These are phyloP conservation scores for Trissolcus brochymenae DNA, from an alignment of 2,888 invertebrate genomes.

Conservation along the genomic window DNA sequence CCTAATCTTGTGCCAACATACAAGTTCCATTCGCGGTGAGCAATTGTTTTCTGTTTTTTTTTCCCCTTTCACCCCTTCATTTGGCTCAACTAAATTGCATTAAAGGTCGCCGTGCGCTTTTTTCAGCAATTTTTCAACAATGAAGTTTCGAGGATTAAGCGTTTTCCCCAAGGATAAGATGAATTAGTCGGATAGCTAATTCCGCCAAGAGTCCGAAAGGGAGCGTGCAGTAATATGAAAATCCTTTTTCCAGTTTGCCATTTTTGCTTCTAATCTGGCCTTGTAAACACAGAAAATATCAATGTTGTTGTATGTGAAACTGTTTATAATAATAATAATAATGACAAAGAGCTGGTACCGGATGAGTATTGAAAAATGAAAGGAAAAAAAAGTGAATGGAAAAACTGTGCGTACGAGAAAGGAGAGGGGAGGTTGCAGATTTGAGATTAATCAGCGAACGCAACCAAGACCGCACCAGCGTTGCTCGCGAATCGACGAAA, in stretches of 20 bases:
- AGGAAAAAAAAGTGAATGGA: slow-evolving; percentile 5
- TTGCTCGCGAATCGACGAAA: slow-evolving; percentile 53
- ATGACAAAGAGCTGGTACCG: no score
- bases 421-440: slow-evolving; percentile 7
- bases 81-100: neutral
- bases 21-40: no score
- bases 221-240: slow-evolving; percentile 21
- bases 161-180: slow-evolving; percentile 41
- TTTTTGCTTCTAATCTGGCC: slow-evolving; percentile 8
- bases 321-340: no score
- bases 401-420: slow-evolving; percentile 9
- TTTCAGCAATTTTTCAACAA: slow-evolving; percentile 40
- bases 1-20: no score
- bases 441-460: slow-evolving; percentile 44
- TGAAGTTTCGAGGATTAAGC: slow-evolving; percentile 42
- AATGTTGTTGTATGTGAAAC: neutral
- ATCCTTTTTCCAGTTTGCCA: slow-evolving; percentile 15
- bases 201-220: slow-evolving; percentile 22
- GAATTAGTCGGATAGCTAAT: slow-evolving; percentile 42
- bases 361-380: neutral
- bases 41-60: slow-evolving; percentile 28
- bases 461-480: slow-evolving; percentile 38
- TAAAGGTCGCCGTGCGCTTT: slow-evolving; percentile 6
- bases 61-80: no score
- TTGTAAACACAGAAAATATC: no score